Percentiles rank a stretch among this genome's conserved stretches.
Conservation (phyloP, 2,888 invertebrate genomes). For the Euplagia quadripunctaria region DNA sequence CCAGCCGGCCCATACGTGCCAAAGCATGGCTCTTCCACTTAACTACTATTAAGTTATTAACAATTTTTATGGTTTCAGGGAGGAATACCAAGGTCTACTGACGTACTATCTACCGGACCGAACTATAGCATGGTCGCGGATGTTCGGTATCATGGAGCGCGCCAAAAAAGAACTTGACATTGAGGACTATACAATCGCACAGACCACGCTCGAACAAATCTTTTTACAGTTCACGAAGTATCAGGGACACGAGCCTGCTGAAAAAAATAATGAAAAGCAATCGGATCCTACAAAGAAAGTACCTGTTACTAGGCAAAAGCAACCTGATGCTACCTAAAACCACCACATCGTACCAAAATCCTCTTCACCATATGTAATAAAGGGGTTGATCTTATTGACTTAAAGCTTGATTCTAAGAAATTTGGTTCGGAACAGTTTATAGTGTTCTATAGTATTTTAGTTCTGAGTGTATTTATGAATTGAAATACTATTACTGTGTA, state of each 20-base stretch:
- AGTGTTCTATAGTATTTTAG: neutral
- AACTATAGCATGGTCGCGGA: slow-evolving; percentile 89
- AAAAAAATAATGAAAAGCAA: neutral
- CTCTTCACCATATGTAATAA: neutral
- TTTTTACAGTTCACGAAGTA: slow-evolving; percentile 90
- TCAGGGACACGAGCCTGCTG: slow-evolving; percentile 52
- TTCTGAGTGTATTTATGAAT: neutral
- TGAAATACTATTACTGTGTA: neutral
- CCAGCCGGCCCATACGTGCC: no score
- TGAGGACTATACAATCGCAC: slow-evolving; percentile 93
- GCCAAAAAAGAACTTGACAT: slow-evolving; percentile 87
- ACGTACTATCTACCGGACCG: slow-evolving; percentile 90
- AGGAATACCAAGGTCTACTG: slow-evolving; percentile 90
- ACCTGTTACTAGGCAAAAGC: neutral
- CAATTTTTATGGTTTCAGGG: slow-evolving; percentile 72
- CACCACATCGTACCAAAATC: neutral
- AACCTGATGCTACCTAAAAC: neutral
- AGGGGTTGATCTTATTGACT: neutral
- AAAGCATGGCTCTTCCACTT: no score
- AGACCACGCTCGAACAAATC: slow-evolving; percentile 94
- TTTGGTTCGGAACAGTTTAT: neutral
- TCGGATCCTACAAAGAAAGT: neutral
- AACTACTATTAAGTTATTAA: neutral
- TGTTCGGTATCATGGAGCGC: slow-evolving; percentile 91
- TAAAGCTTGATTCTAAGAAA: neutral